Evolutionary conservation across 1,140 invertebrate genomes (phyloP).

Genomic region (Lasioglossum baleicum): DNA sequence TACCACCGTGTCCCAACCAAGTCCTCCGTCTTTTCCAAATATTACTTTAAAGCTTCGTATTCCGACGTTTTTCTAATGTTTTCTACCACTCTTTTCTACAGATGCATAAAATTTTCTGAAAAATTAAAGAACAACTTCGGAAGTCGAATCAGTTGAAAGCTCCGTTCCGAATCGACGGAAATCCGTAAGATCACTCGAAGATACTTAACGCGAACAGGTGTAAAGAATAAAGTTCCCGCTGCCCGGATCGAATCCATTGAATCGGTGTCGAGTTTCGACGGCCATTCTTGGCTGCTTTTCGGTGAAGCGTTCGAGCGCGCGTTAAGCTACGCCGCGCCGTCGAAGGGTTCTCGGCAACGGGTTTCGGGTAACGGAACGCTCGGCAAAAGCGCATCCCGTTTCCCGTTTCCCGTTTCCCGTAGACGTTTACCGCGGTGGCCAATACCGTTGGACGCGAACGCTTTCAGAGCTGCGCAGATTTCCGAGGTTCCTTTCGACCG

Average conservation of each 20-base stretch:
- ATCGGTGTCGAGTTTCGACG: background rate
- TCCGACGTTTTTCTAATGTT: too few species aligned
- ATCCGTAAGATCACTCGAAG: background rate
- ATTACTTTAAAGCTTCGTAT: too few species aligned
- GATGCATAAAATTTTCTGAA: too few species aligned
- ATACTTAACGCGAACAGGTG: constrained; percentile 2
- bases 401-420: constrained; percentile 46
- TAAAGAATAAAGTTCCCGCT: background rate
- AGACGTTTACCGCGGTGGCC: constrained; percentile 38
- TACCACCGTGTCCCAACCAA: too few species aligned
- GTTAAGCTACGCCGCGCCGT: background rate
- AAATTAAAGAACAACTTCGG: too few species aligned
- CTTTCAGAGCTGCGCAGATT: constrained; percentile 31
- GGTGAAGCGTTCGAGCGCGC: background rate
- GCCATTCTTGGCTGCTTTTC: background rate
- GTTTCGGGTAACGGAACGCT: background rate
- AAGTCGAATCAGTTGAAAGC: too few species aligned
- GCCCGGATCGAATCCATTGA: background rate
- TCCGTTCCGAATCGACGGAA: too few species aligned
- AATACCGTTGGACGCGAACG: constrained; percentile 32
- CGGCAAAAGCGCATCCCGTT: constrained; percentile 44
- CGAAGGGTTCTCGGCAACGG: background rate
- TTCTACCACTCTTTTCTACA: too few species aligned
- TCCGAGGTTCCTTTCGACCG: constrained; percentile 1
- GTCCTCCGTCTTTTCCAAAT: too few species aligned